Evolutionary conservation across 2,888 invertebrate genomes (phyloP).

Genomic region (Drosophila kanekoi): DNA sequence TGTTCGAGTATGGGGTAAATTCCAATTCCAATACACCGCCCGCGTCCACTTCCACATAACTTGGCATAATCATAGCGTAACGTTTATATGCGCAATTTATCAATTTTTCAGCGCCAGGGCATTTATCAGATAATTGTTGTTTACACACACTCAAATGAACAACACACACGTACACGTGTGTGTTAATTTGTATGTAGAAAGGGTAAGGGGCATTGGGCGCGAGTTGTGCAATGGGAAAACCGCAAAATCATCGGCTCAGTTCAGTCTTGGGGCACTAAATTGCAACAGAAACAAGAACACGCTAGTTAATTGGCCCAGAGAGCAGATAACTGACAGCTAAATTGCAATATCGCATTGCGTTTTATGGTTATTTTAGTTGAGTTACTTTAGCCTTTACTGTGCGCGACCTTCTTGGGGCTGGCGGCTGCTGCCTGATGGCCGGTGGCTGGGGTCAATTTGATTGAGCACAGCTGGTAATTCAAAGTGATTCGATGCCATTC

Average conservation of each 20-base stretch:
- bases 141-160: conserved; percentile 67
- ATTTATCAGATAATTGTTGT: conserved; percentile 80
- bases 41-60: conserved; percentile 25
- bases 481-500: conserved; percentile 59
- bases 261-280: conserved; percentile 69
- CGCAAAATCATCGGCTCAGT: conserved; percentile 72
- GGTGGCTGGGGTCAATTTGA: conserved; percentile 47
- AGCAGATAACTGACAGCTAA: conserved; percentile 77
- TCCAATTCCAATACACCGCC: conserved; percentile 21
- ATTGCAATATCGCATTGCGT: conserved; percentile 79
- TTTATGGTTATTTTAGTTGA: conserved; percentile 62
- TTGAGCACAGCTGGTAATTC: conserved; percentile 59
- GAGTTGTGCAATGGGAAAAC: conserved; percentile 57
- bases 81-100: conserved; percentile 78
- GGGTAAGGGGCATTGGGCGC: conserved; percentile 4
- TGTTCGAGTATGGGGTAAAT: conserved; percentile 19
- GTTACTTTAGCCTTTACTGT: conserved; percentile 48
- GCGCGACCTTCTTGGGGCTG: conserved; percentile 27
- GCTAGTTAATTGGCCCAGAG: conserved; percentile 77
- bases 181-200: background rate
- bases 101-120: conserved; percentile 77
- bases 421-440: conserved; percentile 7
- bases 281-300: conserved; percentile 64
- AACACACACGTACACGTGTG: conserved; percentile 10
- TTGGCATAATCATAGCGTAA: conserved; percentile 77